Percentiles rank a stretch among this genome's conserved stretches.
phyloP scores from a whole-genome alignment of 2,797 vertebrate genomes.

The Crocidura indochinensis region DNA sequence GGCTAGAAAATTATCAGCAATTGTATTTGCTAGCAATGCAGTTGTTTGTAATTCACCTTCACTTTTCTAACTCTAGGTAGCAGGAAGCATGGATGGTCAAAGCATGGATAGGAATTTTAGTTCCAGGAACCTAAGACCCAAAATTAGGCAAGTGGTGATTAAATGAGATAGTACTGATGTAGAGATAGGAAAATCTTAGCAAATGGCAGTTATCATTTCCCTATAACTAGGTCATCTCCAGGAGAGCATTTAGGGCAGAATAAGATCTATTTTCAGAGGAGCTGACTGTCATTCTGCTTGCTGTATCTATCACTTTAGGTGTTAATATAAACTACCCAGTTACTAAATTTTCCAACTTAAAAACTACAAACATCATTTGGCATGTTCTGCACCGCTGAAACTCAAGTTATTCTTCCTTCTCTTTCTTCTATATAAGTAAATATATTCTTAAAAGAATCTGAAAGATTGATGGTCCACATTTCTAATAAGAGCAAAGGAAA shows the following conservation, averaged over 20 bases:
- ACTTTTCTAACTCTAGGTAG: background rate
- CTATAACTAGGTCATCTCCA: conserved; percentile 64
- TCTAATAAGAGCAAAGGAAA: background rate
- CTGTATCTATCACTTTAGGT: conserved; percentile 31
- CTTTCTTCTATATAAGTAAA: background rate
- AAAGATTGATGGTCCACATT: background rate
- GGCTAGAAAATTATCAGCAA: too few species aligned
- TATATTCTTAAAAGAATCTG: conserved; percentile 15
- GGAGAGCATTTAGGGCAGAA: conserved; percentile 62
- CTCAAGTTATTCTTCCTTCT: conserved; percentile 52
- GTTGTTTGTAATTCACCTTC: background rate
- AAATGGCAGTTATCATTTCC: conserved; percentile 26
- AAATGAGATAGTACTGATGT: conserved; percentile 27
- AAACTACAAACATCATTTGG: background rate
- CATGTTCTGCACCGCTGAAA: conserved; percentile 11
- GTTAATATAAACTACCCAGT: conserved; percentile 33
- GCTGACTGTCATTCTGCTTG: background rate
- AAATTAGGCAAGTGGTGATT: background rate
- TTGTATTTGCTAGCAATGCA: too few species aligned
- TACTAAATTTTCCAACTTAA: conserved; percentile 41
- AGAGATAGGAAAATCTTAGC: conserved; percentile 9
- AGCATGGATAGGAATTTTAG: conserved; percentile 26
- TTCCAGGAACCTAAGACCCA: background rate
- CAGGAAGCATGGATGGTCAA: background rate
- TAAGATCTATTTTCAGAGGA: conserved; percentile 37